A percentile compares a stretch with the other conserved stretches of the same genome.
Conservation (phyloP, 2,113 vertebrate species). For the Sorex fumeus region DNA sequence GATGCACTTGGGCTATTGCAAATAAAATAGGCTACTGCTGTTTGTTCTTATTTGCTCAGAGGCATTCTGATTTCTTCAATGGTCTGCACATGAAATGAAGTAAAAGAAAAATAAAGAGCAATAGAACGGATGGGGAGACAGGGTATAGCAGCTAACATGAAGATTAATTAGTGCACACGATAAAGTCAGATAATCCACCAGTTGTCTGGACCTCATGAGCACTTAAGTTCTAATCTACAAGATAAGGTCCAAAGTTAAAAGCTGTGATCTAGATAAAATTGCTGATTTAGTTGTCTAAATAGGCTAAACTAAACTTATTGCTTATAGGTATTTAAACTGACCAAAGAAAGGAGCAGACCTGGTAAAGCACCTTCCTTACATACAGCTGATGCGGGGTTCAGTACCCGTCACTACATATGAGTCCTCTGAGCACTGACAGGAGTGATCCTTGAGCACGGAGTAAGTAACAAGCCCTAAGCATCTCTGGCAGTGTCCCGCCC, state of each 20-base stretch:
- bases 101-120: neutral
- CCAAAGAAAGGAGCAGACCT: too few relatives aligned
- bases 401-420: too few relatives aligned
- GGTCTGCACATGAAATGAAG: neutral
- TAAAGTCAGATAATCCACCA: neutral
- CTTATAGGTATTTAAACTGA: neutral
- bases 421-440: too few relatives aligned
- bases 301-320: neutral
- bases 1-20: too few relatives aligned
- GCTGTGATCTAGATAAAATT: neutral
- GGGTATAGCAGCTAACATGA: neutral
- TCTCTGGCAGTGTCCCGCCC: too few relatives aligned
- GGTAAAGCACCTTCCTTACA: too few relatives aligned
- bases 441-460: too few relatives aligned
- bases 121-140: neutral
- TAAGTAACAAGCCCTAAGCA: too few relatives aligned
- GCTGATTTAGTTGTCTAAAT: neutral
- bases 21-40: neutral
- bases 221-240: neutral
- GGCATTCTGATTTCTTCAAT: neutral
- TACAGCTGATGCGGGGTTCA: too few relatives aligned
- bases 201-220: neutral
- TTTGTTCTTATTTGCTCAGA: neutral
- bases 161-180: constrained; percentile 27
- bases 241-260: constrained; percentile 40